These are phyloP conservation scores for Hirtodrosophila cameraria DNA, from an alignment of 2,888 invertebrate genomes.

Conservation along the genomic window DNA sequence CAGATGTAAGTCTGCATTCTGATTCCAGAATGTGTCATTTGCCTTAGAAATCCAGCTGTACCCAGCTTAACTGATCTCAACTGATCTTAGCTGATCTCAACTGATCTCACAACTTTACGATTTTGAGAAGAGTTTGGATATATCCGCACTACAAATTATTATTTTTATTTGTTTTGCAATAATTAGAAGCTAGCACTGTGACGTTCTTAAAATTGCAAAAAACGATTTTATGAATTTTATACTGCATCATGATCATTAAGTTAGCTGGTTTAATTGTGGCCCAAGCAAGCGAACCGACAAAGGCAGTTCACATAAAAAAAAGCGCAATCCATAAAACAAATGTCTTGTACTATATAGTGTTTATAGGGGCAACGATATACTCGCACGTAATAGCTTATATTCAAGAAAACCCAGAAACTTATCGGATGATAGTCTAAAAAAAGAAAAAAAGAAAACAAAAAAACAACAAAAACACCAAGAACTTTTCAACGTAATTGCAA, in stretches of 20 bases:
- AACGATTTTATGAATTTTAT: conserved; percentile 34
- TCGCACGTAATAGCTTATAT: too few relatives aligned
- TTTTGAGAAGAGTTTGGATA: conserved; percentile 11
- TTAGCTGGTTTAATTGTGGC: conserved; percentile 31
- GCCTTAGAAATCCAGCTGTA: background rate
- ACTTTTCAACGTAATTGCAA: too few relatives aligned
- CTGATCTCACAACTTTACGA: too few relatives aligned
- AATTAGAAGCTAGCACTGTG: background rate
- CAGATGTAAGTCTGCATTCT: conserved; percentile 37
- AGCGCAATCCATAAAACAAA: conserved; percentile 4
- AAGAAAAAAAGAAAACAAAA: background rate
- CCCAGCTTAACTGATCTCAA: background rate
- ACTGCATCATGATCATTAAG: conserved; percentile 36
- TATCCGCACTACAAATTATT: background rate
- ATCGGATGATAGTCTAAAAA: too few relatives aligned
- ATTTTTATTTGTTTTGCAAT: background rate
- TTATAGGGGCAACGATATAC: conserved; percentile 5
- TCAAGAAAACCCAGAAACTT: conserved; percentile 10
- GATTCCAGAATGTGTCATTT: background rate
- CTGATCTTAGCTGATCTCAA: background rate
- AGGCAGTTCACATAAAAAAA: background rate
- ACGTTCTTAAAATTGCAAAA: background rate
- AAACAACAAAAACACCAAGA: background rate
- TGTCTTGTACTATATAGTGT: conserved; percentile 4
- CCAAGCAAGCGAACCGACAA: conserved; percentile 36